A percentile compares a stretch with the other conserved stretches of the same genome.
phyloP scores from a whole-genome alignment of 2,888 invertebrate species.

The Agrochola lota region DNA sequence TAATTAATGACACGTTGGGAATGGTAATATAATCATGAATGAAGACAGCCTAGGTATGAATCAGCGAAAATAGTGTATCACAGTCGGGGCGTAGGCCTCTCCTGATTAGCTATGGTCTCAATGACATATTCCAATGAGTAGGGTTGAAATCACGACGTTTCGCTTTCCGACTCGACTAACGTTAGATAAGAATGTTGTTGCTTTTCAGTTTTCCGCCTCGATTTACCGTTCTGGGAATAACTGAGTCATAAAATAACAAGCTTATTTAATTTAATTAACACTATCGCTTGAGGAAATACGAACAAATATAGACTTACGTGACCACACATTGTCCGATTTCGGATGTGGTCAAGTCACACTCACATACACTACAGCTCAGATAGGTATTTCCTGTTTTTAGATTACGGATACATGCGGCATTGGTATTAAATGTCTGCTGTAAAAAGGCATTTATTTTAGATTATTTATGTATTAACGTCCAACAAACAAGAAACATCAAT shows the following conservation, averaged over 20 bases:
- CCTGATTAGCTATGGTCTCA: background rate
- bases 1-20: background rate
- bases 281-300: slow-evolving; percentile 9
- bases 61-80: background rate
- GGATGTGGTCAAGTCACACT: slow-evolving; percentile 41
- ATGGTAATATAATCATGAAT: background rate
- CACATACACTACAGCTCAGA: background rate
- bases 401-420: background rate
- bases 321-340: slow-evolving; percentile 39
- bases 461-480: background rate
- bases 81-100: background rate
- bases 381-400: slow-evolving; percentile 22
- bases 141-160: background rate
- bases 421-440: background rate
- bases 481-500: background rate
- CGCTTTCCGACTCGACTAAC: background rate
- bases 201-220: background rate
- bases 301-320: slow-evolving; percentile 16
- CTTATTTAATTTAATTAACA: background rate
- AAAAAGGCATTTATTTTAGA: background rate
- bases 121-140: background rate
- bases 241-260: background rate
- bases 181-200: background rate
- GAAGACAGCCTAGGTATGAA: background rate
- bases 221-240: background rate